These are phyloP conservation scores for Catotricha subobsoleta DNA, from an alignment of 2,888 invertebrate species.

Conservation along the genomic window DNA sequence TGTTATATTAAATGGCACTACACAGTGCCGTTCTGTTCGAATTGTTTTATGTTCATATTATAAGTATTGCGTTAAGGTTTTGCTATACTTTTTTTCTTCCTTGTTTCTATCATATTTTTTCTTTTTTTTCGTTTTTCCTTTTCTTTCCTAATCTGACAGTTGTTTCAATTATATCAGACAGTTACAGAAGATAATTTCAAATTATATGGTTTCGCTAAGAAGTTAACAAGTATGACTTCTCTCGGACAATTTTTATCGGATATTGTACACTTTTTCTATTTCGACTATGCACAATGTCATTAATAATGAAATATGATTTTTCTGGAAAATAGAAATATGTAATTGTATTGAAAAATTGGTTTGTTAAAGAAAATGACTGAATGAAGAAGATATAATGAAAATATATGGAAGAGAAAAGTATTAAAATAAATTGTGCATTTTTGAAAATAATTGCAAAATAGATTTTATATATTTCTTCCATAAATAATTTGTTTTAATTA, in stretches of 20 bases:
- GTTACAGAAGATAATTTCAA: constrained; percentile 1
- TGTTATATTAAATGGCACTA: no score
- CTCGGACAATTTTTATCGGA: neutral
- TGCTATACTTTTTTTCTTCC: neutral
- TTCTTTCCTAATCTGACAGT: constrained; percentile 2
- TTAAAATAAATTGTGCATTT: neutral
- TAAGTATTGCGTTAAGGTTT: no score
- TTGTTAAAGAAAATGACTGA: neutral
- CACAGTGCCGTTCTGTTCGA: no score
- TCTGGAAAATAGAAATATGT: neutral
- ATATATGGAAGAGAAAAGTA: neutral
- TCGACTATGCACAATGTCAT: neutral
- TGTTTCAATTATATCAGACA: constrained; percentile 1
- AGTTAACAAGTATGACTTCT: constrained; percentile 2
- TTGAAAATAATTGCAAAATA: no score
- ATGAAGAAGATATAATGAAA: neutral
- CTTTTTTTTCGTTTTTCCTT: neutral
- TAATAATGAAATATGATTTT: constrained; percentile 1
- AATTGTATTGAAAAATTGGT: neutral
- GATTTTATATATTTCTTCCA: no score
- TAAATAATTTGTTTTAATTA: no score
- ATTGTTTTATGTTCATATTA: no score
- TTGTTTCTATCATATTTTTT: neutral
- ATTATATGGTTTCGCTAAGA: constrained; percentile 1
- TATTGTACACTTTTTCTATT: neutral